Conservation (phyloP, 2,113 vertebrate species). For the Bos indicus region DNA sequence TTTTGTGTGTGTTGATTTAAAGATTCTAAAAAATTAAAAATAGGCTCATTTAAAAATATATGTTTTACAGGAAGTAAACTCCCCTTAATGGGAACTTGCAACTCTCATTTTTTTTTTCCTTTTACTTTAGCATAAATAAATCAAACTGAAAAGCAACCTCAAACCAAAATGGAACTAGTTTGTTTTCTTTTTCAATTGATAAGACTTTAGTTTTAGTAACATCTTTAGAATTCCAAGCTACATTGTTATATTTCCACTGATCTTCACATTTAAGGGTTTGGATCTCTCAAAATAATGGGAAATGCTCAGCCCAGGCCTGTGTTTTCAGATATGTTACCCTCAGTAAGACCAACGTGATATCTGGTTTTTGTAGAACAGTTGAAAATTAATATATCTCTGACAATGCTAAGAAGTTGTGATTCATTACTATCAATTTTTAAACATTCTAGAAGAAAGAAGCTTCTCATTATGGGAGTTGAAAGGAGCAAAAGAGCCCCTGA, state of each 20-base stretch:
- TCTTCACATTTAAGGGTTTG: conserved; percentile 53
- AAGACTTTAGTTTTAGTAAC: neutral
- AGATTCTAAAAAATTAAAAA: conserved; percentile 9
- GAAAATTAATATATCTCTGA: neutral
- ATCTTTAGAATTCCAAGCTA: conserved; percentile 1
- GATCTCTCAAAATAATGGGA: conserved; percentile 30
- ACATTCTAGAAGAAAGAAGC: conserved; percentile 22
- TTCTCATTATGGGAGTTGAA: neutral
- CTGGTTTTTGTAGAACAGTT: conserved; percentile 2
- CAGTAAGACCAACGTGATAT: neutral
- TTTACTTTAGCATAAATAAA: conserved; percentile 47
- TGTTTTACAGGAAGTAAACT: conserved; percentile 36
- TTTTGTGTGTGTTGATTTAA: conserved; percentile 16
- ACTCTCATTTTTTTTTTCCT: neutral
- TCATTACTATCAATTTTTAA: conserved; percentile 40
- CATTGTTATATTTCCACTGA: conserved; percentile 35
- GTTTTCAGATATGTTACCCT: conserved; percentile 20
- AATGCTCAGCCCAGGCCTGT: neutral
- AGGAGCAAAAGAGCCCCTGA: neutral
- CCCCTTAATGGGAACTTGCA: conserved; percentile 17
- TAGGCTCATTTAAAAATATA: conserved; percentile 17
- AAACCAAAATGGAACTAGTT: neutral
- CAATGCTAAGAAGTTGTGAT: neutral
- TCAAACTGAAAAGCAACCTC: conserved; percentile 39
- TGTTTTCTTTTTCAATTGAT: neutral